Evolutionary conservation across 2,888 invertebrate species (phyloP), one percentile per base, ranked within the genome.

Genomic region (Geophilus truncorum): DNA sequence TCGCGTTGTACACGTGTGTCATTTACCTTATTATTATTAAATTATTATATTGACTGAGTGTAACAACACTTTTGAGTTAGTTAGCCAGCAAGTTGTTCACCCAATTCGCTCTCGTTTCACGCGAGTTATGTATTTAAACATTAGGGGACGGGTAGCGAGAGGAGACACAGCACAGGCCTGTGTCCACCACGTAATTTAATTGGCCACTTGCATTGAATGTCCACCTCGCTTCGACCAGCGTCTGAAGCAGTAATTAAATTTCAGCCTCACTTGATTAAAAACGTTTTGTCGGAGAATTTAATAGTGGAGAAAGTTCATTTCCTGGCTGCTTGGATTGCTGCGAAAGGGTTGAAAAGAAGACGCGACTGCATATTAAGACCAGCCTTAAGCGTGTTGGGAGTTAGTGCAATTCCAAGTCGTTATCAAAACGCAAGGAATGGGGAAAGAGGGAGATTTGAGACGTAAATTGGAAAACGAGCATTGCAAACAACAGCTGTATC

Each of bases 331-430:
- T 70, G 70, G 1, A 70, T 62, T 70, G 70, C 25, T 25, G 70
- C 25, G n/a, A 70, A 70, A 70, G 70, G 70, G 70, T 70, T 70
- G 70, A 70, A 70, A 70, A 70, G 70, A 70, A 70, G 70, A 70
- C 25, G 70, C 70, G 25, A 70, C 70, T 70, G 70, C 70, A 70
- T 70, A 70, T 70, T 70, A 70, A 70, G 70, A 70, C 70, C 70
- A 70, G 25, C 70, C 70, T 70, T 70, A 70, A 70, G 70, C 70
- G 70, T 70, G 70, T 70, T 70, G 70, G 70, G 70, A 70, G 70
- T 70, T 70, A n/a, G 70, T 70, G 70, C 70, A 70, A 70, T 70
- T 70, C 70, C 70, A 70, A 70, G 70, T 70, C 70, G 70, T 70
- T 70, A 70, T 70, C 70, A 70, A 70, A 70, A 70, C 70, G 70